Base-by-base conservation (phyloP, 2,888 invertebrate species). In the Cheilosia pagana region DNA sequence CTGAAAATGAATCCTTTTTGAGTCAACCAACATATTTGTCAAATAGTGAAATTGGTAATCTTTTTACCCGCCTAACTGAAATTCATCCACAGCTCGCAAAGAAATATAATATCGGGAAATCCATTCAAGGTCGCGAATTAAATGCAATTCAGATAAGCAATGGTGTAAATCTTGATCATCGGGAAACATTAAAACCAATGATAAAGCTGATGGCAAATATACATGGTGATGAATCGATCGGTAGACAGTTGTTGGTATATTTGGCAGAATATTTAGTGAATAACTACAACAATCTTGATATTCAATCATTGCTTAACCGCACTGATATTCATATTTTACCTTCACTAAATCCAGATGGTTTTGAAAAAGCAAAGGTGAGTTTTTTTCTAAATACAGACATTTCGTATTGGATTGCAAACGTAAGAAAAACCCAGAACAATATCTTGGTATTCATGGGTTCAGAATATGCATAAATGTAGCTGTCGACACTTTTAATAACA, bases 291-390 rank as follows among this genome's bases (percentile, higher is more conserved):
- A 93, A 95, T 87, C 92, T 93, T 0, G 92, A 96, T 78, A 93
- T 98, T 1, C 96, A 96, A 50, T 85, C 70, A 3, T 57, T 91
- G 2, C 87, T 91, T 0, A 95, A 99, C 89, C 93, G 92, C 0
- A 98, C 98, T 0, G 96, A 99, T 90, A 97, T 99, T 87, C 98
- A 96, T 91, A 93, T 99, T 88, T 95, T 99, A 96, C 99, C 99
- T 0, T 96, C 98, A 0, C 95, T 99, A 94, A 99, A 99, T 93
- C 99, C 99, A 45, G 94, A 99, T 94, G 99, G 99, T 3, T 99
- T 96, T 93, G 97, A 97, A 90, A 93, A 93, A 70, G 96, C 98
- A 65, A 90, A 93, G 94, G 96, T 96, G 70, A 88, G 88, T 87
- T 79, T 35, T 43, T 16, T 10, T 12, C 19, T 48, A 6, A 23